Evolutionary conservation across 1,140 invertebrate species (phyloP).

Genomic region (Calliphora vicina): DNA sequence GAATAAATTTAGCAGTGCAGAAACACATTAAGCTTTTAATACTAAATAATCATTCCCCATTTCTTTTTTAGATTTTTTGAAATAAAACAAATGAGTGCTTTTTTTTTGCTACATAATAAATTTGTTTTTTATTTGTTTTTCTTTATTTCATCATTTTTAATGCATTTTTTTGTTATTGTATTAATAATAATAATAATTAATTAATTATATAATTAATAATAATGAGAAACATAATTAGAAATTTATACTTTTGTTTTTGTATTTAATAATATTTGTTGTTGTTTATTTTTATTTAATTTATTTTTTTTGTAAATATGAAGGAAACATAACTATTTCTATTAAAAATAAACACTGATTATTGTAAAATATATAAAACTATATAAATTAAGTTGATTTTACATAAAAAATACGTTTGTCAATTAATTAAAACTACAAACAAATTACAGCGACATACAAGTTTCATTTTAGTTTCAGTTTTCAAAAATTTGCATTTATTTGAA

Average conservation of each 20-base stretch:
- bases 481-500: background rate
- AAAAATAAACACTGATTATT: constrained; percentile 23
- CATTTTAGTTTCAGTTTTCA: background rate
- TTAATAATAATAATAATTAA: constrained; percentile 30
- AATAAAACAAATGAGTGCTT: constrained; percentile 3
- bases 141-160: constrained; percentile 27
- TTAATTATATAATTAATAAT: constrained; percentile 28
- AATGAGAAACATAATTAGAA: constrained; percentile 33
- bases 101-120: constrained; percentile 41
- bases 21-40: too few species aligned
- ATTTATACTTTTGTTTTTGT: constrained; percentile 17
- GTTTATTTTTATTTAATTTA: too few species aligned
- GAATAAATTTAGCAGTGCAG: too few species aligned
- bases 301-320: constrained; percentile 10
- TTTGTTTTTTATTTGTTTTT: constrained; percentile 35
- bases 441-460: background rate
- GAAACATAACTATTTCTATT: constrained; percentile 44
- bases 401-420: background rate
- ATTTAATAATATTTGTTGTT: constrained; percentile 25
- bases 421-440: constrained; percentile 12
- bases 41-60: too few species aligned
- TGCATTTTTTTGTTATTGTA: constrained; percentile 20
- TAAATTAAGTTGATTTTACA: background rate
- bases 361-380: background rate
- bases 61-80: background rate